Conservation (phyloP, 2,888 invertebrate species). For the Drosophila paramelanica region DNA sequence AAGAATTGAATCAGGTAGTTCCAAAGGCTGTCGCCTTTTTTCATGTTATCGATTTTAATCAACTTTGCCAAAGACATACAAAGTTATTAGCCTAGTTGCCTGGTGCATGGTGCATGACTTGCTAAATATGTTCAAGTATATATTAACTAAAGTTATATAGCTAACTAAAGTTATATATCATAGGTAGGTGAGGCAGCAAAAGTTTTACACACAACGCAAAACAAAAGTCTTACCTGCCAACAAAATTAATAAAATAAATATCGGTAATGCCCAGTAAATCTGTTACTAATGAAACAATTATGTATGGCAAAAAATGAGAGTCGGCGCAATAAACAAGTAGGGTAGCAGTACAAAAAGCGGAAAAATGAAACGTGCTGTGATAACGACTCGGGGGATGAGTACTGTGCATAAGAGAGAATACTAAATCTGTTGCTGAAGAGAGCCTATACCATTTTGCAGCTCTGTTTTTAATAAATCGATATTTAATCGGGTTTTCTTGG, state of each 20-base stretch:
- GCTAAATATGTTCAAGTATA: neutral
- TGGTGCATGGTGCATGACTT: conserved; percentile 7
- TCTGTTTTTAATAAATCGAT: conserved; percentile 72
- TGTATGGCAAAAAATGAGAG: conserved; percentile 72
- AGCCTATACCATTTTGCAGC: conserved; percentile 5
- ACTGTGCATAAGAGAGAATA: conserved; percentile 48
- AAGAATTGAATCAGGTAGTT: no score
- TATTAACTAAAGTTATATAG: conserved; percentile 3
- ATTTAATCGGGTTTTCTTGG: conserved; percentile 47
- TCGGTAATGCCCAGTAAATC: conserved; percentile 71
- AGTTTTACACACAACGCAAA: conserved; percentile 29
- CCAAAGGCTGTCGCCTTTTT: no score
- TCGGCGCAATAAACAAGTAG: conserved; percentile 48
- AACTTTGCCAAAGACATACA: neutral
- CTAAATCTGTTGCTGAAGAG: neutral
- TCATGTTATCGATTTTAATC: no score
- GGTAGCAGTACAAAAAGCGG: conserved; percentile 22
- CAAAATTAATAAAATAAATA: conserved; percentile 6
- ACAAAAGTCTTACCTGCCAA: conserved; percentile 37
- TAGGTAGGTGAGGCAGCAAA: conserved; percentile 43
- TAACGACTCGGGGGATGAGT: conserved; percentile 66
- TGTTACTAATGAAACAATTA: conserved; percentile 79
- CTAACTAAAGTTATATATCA: conserved; percentile 13
- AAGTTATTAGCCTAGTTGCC: neutral
- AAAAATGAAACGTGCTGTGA: conserved; percentile 67